Base-by-base conservation (phyloP, 2,797 vertebrate genomes). In the Mionectes olivaceus region DNA sequence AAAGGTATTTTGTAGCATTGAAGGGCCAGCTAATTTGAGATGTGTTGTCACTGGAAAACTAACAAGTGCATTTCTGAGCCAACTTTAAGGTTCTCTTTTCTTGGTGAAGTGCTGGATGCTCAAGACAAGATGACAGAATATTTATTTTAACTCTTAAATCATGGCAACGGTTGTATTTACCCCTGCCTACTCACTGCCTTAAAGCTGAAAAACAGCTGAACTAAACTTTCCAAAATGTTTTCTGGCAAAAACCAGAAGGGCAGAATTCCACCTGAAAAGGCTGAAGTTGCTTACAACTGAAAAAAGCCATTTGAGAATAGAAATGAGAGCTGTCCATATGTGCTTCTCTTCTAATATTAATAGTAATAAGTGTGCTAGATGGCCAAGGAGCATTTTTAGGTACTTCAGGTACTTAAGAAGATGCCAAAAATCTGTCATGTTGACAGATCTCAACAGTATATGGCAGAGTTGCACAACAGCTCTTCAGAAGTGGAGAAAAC, bases 91-190 rank as follows among this genome's bases (percentile, higher is more conserved):
- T 69, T 91, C 52, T 59, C 14, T 64, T 69, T 68, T 87, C 90
- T 65, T 78, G 63, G 12, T 86, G 55, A 86, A 86, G n/a, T 65
- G 55, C 7, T 2, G 50, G 35, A 85, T 85, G 50, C 82, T 90
- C 61, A 81, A 94, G 79, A 77, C 19, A 85, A 93, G 53, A 53
- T 83, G 82, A 80, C 85, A 87, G 89, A 78, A 57, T 87, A 76
- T 92, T 92, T 94, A 84, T 94, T 90, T 93, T 82, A 82, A 70
- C 64, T 83, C 83, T 32, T 68, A 86, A 90, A 64, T 87, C 43
- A 35, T 73, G 61, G 61, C 50, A 90, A 11, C 7, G 19, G n/a
- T 73, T 86, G 13, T 55, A 37, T 84, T 93, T 94, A 56, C 24
- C 28, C 19, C 30, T 2, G 2, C 53, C 78, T 87, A 60, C 50